Base-by-base conservation (phyloP, 1,140 invertebrate genomes). In the Daktulosphaira vitifoliae region DNA sequence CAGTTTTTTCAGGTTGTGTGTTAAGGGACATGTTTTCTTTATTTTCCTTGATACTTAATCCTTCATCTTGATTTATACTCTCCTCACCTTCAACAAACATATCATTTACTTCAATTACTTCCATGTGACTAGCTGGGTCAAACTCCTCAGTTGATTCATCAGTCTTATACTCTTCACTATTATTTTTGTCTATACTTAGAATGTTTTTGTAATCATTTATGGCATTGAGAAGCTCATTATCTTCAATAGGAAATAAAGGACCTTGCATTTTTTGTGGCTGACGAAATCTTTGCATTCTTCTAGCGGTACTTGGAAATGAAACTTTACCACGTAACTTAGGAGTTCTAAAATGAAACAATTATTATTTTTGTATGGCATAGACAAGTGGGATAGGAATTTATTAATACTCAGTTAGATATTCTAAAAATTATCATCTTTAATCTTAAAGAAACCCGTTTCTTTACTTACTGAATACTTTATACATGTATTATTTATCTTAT, bases 251-350 rank as follows among this genome's bases (percentile, higher is more conserved):
- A 62, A 62, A 62, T 48, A 62, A 7, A 15, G 56, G 56, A 8
- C 56, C 56, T n/a, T 62, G 56, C 42, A 62, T 62, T 62, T 62
- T 62, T 62, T 62, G 56, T 20, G 56, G 56, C 20, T 62, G 56
- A 0, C 56, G 42, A 33, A 62, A 62, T 29, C 56, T 44, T n/a
- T 62, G 56, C 56, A 62, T 62, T 22, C 56, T 62, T 62, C 56
- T 62, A 23, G 56, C 56, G 29, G 56, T 62, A 22, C 56, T 62
- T 22, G 56, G 25, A 62, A 62, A 62, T 2, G 42, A 48, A 20
- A 62, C 42, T 62, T 62, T 62, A 22, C 56, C 56, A 7, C 42
- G 44, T 22, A 62, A 15, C 29, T 48, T 62, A 46, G 56, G 56
- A 20, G 56, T 62, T 15, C 56, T 62, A 62, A 26, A 23, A 22